Evolutionary conservation across 92 coral and sea anemone genomes (phyloP).

Genomic region (Pocillopora grandis): DNA sequence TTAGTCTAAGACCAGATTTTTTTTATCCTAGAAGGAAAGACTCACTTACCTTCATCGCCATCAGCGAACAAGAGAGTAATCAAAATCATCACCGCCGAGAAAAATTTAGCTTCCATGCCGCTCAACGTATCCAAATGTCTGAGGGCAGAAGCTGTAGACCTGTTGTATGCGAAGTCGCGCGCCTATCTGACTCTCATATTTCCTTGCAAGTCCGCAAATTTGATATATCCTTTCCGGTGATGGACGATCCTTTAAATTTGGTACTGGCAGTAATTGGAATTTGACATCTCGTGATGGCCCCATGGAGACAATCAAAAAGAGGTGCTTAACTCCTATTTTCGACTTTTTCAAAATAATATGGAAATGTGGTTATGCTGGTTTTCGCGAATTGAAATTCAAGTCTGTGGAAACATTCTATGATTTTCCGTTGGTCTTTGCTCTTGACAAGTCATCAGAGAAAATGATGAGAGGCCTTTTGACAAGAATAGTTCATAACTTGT

Average conservation of each 20-base stretch:
- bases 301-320: neutral
- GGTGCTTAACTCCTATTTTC: too few species aligned
- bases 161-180: neutral
- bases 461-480: too few species aligned
- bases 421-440: too few species aligned
- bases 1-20: too few species aligned
- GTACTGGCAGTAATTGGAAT: neutral
- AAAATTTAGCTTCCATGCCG: constrained; percentile 4
- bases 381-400: too few species aligned
- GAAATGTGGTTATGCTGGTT: too few species aligned
- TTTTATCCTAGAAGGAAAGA: neutral
- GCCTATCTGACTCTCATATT: neutral
- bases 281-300: constrained; percentile 11
- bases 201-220: neutral
- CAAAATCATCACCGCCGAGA: neutral
- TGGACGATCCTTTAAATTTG: neutral
- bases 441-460: too few species aligned
- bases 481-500: too few species aligned
- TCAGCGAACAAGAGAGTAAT: neutral
- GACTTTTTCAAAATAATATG: too few species aligned
- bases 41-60: constrained; percentile 4
- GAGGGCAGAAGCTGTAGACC: neutral
- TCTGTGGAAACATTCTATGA: too few species aligned
- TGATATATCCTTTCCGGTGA: constrained; percentile 5
- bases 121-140: neutral